Evolutionary conservation across 1,140 invertebrate species (phyloP).

Genomic region (Cydia amplana): DNA sequence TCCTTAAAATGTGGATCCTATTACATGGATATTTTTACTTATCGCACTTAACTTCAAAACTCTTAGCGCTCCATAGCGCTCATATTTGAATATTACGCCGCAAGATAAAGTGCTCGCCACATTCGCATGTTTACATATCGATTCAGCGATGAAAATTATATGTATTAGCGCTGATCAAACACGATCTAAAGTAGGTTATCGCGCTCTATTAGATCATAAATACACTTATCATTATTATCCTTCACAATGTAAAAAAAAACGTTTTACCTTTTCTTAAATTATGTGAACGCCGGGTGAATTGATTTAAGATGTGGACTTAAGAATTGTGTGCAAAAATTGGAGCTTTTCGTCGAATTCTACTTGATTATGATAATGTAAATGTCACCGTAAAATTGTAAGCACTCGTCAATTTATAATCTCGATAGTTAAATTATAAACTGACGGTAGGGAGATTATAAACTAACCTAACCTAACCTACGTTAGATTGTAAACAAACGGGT

Average conservation of each 20-base stretch:
- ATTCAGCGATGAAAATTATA: slow-evolving; percentile 26
- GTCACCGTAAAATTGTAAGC: too few relatives aligned
- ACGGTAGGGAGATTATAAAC: too few relatives aligned
- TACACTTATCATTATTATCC: slow-evolving; percentile 41
- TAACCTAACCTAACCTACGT: too few relatives aligned
- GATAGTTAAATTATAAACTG: too few relatives aligned
- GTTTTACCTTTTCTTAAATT: background rate
- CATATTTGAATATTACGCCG: background rate
- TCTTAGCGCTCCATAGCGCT: background rate
- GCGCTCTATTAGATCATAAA: slow-evolving; percentile 40
- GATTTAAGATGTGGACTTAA: background rate
- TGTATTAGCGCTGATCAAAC: slow-evolving; percentile 33
- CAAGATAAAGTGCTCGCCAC: slow-evolving; percentile 14
- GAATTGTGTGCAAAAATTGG: too few relatives aligned
- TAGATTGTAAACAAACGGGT: too few relatives aligned
- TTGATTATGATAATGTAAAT: too few relatives aligned
- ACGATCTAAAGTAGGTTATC: slow-evolving; percentile 47
- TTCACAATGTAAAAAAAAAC: slow-evolving; percentile 34
- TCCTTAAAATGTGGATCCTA: too few relatives aligned
- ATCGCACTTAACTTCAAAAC: background rate
- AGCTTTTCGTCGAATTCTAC: too few relatives aligned
- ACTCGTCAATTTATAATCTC: too few relatives aligned
- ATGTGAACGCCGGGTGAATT: background rate
- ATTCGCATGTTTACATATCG: slow-evolving; percentile 28
- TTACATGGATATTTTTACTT: too few relatives aligned